Conservation (phyloP, 92 coral and sea anemone genomes). For the Pocillopora grandis region DNA sequence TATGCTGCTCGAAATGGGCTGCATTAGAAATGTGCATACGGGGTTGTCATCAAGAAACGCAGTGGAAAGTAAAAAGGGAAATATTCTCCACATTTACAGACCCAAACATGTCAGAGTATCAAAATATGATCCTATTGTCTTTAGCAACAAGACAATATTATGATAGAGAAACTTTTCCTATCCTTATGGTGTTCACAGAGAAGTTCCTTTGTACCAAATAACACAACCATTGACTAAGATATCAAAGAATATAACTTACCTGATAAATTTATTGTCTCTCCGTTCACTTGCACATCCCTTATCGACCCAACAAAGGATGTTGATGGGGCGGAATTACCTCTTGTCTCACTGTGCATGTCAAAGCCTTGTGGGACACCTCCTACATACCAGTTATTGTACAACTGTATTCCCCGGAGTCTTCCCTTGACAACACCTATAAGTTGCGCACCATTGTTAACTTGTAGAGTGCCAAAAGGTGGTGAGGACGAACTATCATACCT, state of each 20-base stretch:
- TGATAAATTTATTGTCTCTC: conserved; percentile 61
- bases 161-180: too few species aligned
- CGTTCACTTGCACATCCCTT: conserved; percentile 81
- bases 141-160: too few species aligned
- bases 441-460: conserved; percentile 63
- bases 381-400: conserved; percentile 68
- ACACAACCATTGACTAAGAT: too few species aligned
- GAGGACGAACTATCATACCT: conserved; percentile 67
- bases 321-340: conserved; percentile 52
- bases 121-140: too few species aligned
- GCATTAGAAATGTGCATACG: too few species aligned
- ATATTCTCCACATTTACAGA: too few species aligned
- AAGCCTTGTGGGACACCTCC: conserved; percentile 76
- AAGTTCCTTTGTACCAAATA: too few species aligned
- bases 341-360: conserved; percentile 39
- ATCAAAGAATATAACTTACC: conserved; percentile 40
- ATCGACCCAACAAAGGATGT: conserved; percentile 85
- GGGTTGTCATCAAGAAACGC: too few species aligned
- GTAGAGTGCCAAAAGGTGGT: conserved; percentile 65
- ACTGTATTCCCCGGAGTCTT: conserved; percentile 58
- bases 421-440: conserved; percentile 49
- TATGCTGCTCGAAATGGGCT: too few species aligned
- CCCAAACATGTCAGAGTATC: too few species aligned
- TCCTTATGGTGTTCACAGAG: too few species aligned
- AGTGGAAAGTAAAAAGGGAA: too few species aligned